Evolutionary conservation across 2,797 vertebrate genomes (phyloP), one percentile per base, ranked within the genome.

Genomic region (Cyprinella venusta): DNA sequence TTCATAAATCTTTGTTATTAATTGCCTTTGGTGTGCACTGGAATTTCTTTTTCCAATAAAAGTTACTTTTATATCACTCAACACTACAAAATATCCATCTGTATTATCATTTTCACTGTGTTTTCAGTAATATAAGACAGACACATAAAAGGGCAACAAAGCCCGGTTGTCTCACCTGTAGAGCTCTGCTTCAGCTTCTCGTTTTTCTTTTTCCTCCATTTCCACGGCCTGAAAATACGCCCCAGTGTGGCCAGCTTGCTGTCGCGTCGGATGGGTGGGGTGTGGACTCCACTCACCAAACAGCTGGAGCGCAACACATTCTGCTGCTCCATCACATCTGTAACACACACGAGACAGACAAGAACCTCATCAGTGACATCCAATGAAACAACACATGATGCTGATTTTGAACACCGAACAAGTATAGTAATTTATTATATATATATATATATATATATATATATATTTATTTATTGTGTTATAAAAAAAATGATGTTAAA

Each of bases 161-260:
- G n/a, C 15, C 68, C n/a, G n/a, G n/a, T n/a, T n/a, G n/a, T n/a
- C n/a, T 86, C 72, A 95, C 94, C 94, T 93, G 95, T 95, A 70
- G 94, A 93, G 87, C 93, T 94, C 88, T 94, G 94, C 92, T 98
- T 98, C 76, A 99, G 92, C 76, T 99, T 99, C 81, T 99, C 98
- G 0, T 94, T 98, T 95, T 98, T 99, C 96, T 99, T 99, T 97
- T 99, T 99, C 91, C 98, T 92, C 98, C 98, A 99, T 83, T 99
- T 99, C 98, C 98, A 99, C 0, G 98, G 98, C 87, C 98, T 98
- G 94, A 99, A 99, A 93, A 99, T 97, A 90, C 97, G 95, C 63
- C 98, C 97, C 91, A 99, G 91, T 0, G 96, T 97, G 83, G 97
- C 97, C 93, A 99, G 95, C 88, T 98, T 99, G 94, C 98, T 98